Evolutionary conservation across 2,113 vertebrate species (phyloP), one percentile per base, ranked within the genome.

Genomic region (Onychostruthus taczanowskii): DNA sequence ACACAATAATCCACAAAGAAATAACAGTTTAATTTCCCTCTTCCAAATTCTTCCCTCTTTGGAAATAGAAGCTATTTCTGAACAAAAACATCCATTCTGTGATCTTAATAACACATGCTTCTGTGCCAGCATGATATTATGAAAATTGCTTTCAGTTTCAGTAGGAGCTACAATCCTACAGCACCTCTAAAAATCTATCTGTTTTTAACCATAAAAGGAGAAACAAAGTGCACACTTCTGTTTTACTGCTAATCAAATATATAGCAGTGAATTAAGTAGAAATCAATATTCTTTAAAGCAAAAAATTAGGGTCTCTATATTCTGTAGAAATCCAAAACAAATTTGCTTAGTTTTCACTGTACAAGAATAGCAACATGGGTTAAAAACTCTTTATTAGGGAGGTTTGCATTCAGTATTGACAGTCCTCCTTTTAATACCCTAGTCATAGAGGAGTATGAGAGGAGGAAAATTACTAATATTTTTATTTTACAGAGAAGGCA

Each of bases 51-150:
- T 93, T 84, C n/a, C 19, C 20, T 95, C 53, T 94, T 89, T 87
- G 74, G 61, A 55, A 94, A 72, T 4, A 9, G 35, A 84, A 79
- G 30, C 67, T 95, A 87, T 93, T 95, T 94, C 77, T 89, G 66
- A 94, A 93, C 43, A 93, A 63, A 43, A 77, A 93, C 89, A 93
- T 86, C 26, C 63, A 86, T 88, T 96, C 73, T 92, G 49, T 83
- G 80, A 92, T 89, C 86, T 80, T 92, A 90, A 93, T 86, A 93
- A 78, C 85, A 83, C 73, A 90, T 86, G 76, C 14, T 72, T 74
- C 50, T 67, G 56, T 84, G 49, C 52, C 76, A 95, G 84, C 41
- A 58, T 58, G 53, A 58, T 92, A 78, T 88, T 93, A 90, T 68
- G 55, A 92, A 95, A 81, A 95, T 75, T 18, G 72, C 19, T 90